Evolutionary conservation across 2,113 vertebrate genomes (phyloP), one percentile per base, ranked within the genome.

Genomic region (Mus pahari): DNA sequence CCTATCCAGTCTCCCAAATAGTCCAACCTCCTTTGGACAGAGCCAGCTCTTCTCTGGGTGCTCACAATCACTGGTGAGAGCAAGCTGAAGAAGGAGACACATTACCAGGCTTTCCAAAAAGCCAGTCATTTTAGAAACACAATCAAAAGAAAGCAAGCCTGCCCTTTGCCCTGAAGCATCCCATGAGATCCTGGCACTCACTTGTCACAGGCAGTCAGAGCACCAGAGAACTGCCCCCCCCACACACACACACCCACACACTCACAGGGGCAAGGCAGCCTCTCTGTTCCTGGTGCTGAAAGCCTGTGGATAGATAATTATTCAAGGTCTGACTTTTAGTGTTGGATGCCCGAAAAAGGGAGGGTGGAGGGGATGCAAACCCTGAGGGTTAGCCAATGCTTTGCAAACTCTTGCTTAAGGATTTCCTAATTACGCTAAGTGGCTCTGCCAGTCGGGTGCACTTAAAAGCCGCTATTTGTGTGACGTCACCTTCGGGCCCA

Each of bases 351-450:
- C 99, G 98, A 98, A 94, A 96, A 97, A 97, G 19, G 48, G 19
- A n/a, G 58, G 62, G 24, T 24, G 62, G 28, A 62, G 71, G 55
- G 98, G 95, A 95, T 98, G 98, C 99, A 99, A 99, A 99, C 98
- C 98, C 98, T 97, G 98, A 99, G 98, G 99, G 99, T 98, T 99
- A 99, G 99, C 99, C 99, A 99, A 98, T 99, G 99, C 99, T 99
- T 99, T 98, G 98, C 99, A 99, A 99, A 99, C 99, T 99, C 99
- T 99, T 99, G 99, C 99, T 99, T 99, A 99, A 99, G 99, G 99
- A 99, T 99, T 99, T 99, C 99, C 99, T 99, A 99, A 99, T 99
- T 99, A 99, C 99, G 99, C 97, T 99, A 99, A 99, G 99, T 99
- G 99, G 99, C 99, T 99, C 99, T 99, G 99, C 99, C 98, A 98